These are phyloP conservation scores for Smutsia gigantea DNA, from an alignment of 2,797 vertebrate genomes.

Conservation along the genomic window DNA sequence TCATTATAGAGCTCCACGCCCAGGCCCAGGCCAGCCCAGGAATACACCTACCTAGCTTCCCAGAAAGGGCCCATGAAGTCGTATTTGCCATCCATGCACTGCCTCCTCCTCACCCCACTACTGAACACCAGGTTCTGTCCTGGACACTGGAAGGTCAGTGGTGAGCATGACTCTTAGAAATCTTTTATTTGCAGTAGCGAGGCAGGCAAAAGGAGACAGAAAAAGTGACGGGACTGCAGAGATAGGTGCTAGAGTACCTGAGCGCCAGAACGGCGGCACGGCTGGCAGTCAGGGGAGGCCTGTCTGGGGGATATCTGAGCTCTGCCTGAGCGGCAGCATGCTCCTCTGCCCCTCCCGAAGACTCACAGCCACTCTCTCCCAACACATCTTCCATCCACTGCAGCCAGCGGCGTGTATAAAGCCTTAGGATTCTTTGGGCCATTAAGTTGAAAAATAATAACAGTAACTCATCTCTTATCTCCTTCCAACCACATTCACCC, in stretches of 20 bases:
- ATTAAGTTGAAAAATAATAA: neutral
- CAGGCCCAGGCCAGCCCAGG: neutral
- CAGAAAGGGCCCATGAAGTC: neutral
- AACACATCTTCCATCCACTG: no score
- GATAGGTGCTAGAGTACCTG: neutral
- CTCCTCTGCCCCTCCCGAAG: neutral
- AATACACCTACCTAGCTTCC: neutral
- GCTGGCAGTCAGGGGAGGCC: no score
- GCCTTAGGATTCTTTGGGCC: neutral
- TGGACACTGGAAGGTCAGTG: neutral
- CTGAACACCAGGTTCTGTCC: neutral
- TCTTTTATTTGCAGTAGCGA: neutral
- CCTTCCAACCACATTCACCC: neutral
- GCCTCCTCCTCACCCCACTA: neutral
- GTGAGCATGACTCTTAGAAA: neutral
- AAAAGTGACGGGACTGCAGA: neutral
- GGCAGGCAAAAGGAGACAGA: neutral
- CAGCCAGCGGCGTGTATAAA: neutral
- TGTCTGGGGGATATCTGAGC: neutral
- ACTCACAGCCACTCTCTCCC: neutral
- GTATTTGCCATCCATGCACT: rapidly evolving
- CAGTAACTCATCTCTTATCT: neutral
- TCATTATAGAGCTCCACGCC: neutral
- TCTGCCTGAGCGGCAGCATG: no score
- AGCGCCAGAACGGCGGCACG: no score